A percentile compares a stretch with the other conserved stretches of the same genome.
Conservation (phyloP, 2,888 invertebrate genomes). For the Hypselothyrea guttata region DNA sequence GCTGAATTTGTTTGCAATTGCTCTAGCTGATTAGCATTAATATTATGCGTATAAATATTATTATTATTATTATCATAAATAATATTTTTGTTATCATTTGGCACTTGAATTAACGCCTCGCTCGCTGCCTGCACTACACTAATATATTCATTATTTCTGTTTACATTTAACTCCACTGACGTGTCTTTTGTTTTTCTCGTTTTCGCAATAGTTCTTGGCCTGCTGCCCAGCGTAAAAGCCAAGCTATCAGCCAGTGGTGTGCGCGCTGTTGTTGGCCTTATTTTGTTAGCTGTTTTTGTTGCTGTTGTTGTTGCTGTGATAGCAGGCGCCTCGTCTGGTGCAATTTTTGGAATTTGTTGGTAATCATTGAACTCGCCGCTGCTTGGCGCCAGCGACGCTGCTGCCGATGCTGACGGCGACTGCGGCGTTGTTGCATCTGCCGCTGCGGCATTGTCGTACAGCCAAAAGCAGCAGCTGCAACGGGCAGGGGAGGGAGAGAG, state of each 20-base stretch:
- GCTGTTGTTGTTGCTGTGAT: conserved; percentile 3
- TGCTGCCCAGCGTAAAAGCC: conserved; percentile 25
- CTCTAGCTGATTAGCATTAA: conserved; percentile 26
- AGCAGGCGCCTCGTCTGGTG: conserved; percentile 11
- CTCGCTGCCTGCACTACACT: conserved; percentile 35
- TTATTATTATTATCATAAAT: conserved; percentile 33
- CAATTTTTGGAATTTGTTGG: conserved; percentile 26
- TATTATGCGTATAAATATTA: conserved; percentile 32
- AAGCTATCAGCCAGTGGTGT: conserved; percentile 14
- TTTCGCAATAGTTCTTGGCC: conserved; percentile 46
- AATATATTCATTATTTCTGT: conserved; percentile 17
- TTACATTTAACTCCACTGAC: conserved; percentile 63
- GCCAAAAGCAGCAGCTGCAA: conserved; percentile 69
- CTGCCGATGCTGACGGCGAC: neutral
- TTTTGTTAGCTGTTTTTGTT: conserved; percentile 4
- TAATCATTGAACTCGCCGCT: conserved; percentile 28
- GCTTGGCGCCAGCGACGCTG: neutral
- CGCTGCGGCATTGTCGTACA: conserved; percentile 66
- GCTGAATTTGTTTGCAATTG: conserved; percentile 25
- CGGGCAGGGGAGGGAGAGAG: neutral
- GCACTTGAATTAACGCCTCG: conserved; percentile 16
- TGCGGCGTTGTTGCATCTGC: conserved; percentile 42
- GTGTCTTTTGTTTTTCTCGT: conserved; percentile 54
- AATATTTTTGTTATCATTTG: conserved; percentile 33
- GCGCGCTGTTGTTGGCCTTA: too few relatives aligned